Percentiles rank a stretch among this genome's conserved stretches.
Conservation (phyloP, 2,888 invertebrate genomes). For the Dasysyrphus tricinctus region DNA sequence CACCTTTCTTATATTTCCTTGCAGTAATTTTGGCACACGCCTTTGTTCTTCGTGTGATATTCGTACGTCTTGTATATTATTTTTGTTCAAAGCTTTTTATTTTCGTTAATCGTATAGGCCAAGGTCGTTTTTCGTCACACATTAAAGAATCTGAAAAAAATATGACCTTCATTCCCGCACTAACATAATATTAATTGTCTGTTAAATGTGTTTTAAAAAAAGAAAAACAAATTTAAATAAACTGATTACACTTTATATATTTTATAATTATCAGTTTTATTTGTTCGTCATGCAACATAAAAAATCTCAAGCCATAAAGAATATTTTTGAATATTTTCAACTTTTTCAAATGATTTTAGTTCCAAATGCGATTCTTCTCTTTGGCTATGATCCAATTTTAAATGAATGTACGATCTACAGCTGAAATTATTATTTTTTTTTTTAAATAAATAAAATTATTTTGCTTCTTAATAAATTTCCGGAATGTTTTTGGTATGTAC, state of each 20-base stretch:
- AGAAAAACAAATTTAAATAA: background rate
- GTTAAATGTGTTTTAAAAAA: background rate
- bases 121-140: too few species aligned
- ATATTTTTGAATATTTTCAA: slow-evolving; percentile 5
- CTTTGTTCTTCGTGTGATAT: background rate
- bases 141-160: too few species aligned
- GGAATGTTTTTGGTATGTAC: slow-evolving; percentile 40
- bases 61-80: background rate
- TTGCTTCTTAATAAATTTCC: slow-evolving; percentile 54
- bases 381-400: slow-evolving; percentile 56
- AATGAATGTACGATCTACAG: slow-evolving; percentile 41
- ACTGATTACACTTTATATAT: background rate
- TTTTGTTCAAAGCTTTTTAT: background rate
- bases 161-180: too few species aligned
- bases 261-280: slow-evolving; percentile 4
- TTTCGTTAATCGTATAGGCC: background rate
- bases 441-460: slow-evolving; percentile 25
- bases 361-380: slow-evolving; percentile 46
- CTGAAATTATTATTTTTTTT: slow-evolving; percentile 27
- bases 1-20: background rate
- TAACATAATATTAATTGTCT: background rate
- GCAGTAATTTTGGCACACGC: background rate
- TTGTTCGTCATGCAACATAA: slow-evolving; percentile 17
- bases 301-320: slow-evolving; percentile 5
- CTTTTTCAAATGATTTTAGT: background rate